Base-by-base conservation (phyloP, 2,888 invertebrate species). In the Xylota sylvarum region DNA sequence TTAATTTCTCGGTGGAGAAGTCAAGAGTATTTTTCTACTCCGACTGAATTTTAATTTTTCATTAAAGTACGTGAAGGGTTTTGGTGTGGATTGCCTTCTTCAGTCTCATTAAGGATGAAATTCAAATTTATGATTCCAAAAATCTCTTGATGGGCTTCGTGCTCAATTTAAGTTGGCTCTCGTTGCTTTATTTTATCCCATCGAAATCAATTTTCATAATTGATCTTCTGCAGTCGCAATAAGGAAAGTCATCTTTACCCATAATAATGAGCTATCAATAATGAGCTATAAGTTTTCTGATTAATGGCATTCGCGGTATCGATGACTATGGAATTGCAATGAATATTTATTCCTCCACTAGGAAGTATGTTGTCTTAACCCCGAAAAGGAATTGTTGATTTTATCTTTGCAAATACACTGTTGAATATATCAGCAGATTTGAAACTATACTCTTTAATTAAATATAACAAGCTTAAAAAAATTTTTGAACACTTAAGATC, bases 31-130 rank as follows among this genome's bases (percentile, higher is more conserved):
- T 80, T 69, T 80, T 64, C 60, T 56, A 69, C 74, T 58, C 40
- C 48, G 48, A 64, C 69, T 64, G 84, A 84, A 80, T 80, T 74
- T 84, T 74, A 84, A 83, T 74, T 79, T 79, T 84, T 79, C 50
- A 84, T 84, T 79, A 55, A 30, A 56, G 30, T 40, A 84, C 19
- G 23, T 72, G 14, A 78, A 67, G 50, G 64, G 48, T 52, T 82
- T 3, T 32, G 30, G 55, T 32, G 14, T 12, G 67, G n/a, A 46
- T 19, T 55, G 73, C 65, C 43, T 62, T 67, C n/a, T 27, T 55
- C 56, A 70, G 43, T 35, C 64, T 67, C 64, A 56, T 82, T 67
- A 67, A 43, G 65, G 27, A 62, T 35, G 35, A 72, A 78, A 73
- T 58, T 83, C 70, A 73, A 72, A 83, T 83, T 72, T 55, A 73